Percentiles rank a stretch among this genome's conserved stretches.
Evolutionary conservation across 2,888 invertebrate genomes (phyloP).

Genomic region (Trichogramma evanescens): DNA sequence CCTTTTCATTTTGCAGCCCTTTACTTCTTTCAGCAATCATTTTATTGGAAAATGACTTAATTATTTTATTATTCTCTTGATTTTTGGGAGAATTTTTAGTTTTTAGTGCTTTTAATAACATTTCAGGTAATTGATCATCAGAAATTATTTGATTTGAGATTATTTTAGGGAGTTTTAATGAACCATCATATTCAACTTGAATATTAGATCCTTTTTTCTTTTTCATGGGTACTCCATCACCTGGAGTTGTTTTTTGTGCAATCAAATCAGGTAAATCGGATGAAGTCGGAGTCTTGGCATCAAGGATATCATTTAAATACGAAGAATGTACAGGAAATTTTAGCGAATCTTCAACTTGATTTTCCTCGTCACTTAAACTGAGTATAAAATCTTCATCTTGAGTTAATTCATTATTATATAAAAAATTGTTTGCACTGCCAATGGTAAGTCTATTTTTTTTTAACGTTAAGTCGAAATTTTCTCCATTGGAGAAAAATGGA

Average conservation of each 20-base stretch:
- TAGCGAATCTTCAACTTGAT: slow-evolving; percentile 20
- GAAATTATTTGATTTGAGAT: slow-evolving; percentile 36
- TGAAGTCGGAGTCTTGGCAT: not conserved
- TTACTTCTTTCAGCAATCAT: too few relatives aligned
- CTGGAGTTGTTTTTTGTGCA: not conserved
- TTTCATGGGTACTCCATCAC: slow-evolving; percentile 2
- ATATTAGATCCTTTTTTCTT: slow-evolving; percentile 15
- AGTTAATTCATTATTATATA: too few relatives aligned
- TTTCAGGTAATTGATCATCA: slow-evolving; percentile 32
- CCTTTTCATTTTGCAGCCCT: too few relatives aligned
- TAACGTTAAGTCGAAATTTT: slow-evolving; percentile 8
- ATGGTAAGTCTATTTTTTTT: too few relatives aligned
- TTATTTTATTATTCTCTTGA: not conserved
- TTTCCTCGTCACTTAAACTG: not conserved
- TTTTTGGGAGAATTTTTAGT: slow-evolving; percentile 7
- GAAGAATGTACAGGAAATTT: slow-evolving; percentile 24
- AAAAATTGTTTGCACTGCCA: too few relatives aligned
- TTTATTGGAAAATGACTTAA: too few relatives aligned
- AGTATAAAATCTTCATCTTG: too few relatives aligned
- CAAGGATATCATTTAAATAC: slow-evolving; percentile 2
- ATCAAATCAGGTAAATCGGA: not conserved
- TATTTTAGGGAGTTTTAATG: slow-evolving; percentile 29
- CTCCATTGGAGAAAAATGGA: slow-evolving; percentile 7
- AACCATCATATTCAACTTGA: not conserved
- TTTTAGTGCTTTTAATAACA: slow-evolving; percentile 28